These are phyloP conservation scores for Amyelois transitella DNA, from an alignment of 1,140 invertebrate genomes.

Conservation along the genomic window DNA sequence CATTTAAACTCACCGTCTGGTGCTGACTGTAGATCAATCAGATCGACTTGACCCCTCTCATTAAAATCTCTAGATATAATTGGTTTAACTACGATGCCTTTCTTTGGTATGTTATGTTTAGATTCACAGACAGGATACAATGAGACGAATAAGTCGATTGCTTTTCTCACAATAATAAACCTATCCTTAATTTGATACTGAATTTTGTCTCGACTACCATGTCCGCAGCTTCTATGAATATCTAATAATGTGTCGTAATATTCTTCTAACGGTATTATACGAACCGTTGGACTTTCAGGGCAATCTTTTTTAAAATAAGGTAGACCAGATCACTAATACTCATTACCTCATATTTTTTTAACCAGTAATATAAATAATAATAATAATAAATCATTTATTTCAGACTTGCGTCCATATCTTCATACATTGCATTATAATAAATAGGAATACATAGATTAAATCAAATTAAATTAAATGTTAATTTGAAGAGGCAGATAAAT, in stretches of 20 bases:
- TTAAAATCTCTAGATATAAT: slow-evolving; percentile 46
- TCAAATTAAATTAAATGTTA: too few relatives aligned
- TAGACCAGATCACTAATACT: neutral
- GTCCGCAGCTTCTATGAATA: slow-evolving; percentile 24
- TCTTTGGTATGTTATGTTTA: slow-evolving; percentile 24
- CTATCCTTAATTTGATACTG: slow-evolving; percentile 15
- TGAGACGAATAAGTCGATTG: slow-evolving; percentile 15
- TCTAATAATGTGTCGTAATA: slow-evolving; percentile 22
- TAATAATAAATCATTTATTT: too few relatives aligned
- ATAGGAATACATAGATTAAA: too few relatives aligned
- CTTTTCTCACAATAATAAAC: slow-evolving; percentile 20
- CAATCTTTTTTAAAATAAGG: slow-evolving; percentile 12
- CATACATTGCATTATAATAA: too few relatives aligned
- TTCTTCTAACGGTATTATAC: slow-evolving; percentile 13
- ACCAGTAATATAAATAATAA: slow-evolving; percentile 15
- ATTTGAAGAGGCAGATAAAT: too few relatives aligned
- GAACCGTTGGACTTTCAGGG: slow-evolving; percentile 5
- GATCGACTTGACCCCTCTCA: slow-evolving; percentile 56
- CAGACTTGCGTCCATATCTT: too few relatives aligned
- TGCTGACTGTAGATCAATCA: slow-evolving; percentile 63
- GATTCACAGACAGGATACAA: slow-evolving; percentile 26
- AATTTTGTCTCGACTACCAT: slow-evolving; percentile 32
- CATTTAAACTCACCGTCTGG: slow-evolving; percentile 58
- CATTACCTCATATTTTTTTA: slow-evolving; percentile 7
- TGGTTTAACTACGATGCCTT: slow-evolving; percentile 40